These are phyloP conservation scores for Anoplophora glabripennis DNA, from an alignment of 1,140 invertebrate genomes.

Conservation along the genomic window DNA sequence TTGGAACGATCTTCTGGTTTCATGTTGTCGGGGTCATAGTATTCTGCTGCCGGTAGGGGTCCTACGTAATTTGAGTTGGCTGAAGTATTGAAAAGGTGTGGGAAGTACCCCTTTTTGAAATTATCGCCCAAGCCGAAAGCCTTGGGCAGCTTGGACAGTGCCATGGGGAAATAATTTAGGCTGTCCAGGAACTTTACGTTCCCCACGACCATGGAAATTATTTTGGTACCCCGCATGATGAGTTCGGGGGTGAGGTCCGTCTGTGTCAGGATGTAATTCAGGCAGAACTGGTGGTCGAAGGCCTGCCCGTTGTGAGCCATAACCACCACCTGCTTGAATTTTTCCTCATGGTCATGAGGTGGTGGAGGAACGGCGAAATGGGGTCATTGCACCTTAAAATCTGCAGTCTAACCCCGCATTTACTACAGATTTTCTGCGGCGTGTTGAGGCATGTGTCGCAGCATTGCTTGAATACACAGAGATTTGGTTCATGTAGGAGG, in stretches of 20 bases:
- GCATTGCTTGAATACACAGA: conserved; percentile 9
- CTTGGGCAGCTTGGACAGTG: conserved; percentile 7
- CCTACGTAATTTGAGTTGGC: neutral
- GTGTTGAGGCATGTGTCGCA: conserved; percentile 14
- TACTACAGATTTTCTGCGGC: neutral
- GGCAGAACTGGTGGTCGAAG: conserved; percentile 14
- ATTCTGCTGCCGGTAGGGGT: neutral
- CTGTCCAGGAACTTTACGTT: conserved; percentile 13
- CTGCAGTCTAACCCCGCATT: conserved; percentile 17
- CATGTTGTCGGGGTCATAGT: conserved; percentile 22
- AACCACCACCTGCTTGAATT: conserved; percentile 9
- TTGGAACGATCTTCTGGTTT: neutral
- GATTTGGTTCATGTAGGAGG: conserved; percentile 16
- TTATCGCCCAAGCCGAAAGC: neutral
- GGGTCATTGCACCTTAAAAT: too few species aligned
- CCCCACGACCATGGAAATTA: conserved; percentile 13
- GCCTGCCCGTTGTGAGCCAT: conserved; percentile 10
- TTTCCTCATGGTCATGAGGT: conserved; percentile 1
- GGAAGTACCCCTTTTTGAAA: conserved; percentile 11
- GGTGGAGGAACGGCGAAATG: neutral
- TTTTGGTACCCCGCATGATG: conserved; percentile 10
- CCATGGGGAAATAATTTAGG: conserved; percentile 16
- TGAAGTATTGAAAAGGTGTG: conserved; percentile 4
- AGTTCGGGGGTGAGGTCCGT: conserved; percentile 7
- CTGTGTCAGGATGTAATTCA: neutral